A percentile compares a stretch with the other conserved stretches of the same genome.
phyloP scores from a whole-genome alignment of 2,797 vertebrate genomes.

The Allobates femoralis region DNA sequence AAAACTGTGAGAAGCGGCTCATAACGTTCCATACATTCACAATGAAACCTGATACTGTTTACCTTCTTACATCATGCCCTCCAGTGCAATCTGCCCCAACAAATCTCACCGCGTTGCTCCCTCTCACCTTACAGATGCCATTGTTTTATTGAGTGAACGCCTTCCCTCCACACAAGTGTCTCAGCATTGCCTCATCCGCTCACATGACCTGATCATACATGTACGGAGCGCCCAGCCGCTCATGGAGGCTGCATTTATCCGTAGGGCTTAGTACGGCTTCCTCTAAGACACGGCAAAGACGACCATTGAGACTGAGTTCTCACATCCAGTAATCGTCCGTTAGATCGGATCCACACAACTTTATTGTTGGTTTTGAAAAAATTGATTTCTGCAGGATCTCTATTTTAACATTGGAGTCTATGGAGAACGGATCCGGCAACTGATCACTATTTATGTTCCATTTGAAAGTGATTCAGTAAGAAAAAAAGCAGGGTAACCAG shows the following conservation, averaged over 20 bases:
- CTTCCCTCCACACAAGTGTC: not conserved
- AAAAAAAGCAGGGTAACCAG: no score
- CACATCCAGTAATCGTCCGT: no score
- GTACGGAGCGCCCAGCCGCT: not conserved
- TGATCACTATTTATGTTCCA: no score
- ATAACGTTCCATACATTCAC: not conserved
- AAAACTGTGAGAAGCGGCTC: not conserved
- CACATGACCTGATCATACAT: not conserved
- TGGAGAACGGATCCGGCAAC: no score
- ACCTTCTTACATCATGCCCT: slow-evolving; percentile 1
- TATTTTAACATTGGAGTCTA: no score
- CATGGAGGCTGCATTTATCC: no score
- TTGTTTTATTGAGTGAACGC: not conserved
- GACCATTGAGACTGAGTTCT: no score
- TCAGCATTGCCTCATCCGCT: not conserved
- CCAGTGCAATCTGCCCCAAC: slow-evolving; percentile 12
- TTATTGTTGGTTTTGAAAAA: no score
- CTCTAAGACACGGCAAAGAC: not conserved
- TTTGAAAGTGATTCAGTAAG: no score
- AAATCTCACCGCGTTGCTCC: not conserved
- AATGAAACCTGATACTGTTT: not conserved
- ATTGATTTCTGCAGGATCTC: no score
- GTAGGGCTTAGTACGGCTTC: not conserved
- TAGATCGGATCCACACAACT: no score
- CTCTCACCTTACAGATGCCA: slow-evolving; percentile 21